Evolutionary conservation across 2,797 vertebrate genomes (phyloP), one percentile per base, ranked within the genome.

Genomic region (Catostomus latipinnis): DNA sequence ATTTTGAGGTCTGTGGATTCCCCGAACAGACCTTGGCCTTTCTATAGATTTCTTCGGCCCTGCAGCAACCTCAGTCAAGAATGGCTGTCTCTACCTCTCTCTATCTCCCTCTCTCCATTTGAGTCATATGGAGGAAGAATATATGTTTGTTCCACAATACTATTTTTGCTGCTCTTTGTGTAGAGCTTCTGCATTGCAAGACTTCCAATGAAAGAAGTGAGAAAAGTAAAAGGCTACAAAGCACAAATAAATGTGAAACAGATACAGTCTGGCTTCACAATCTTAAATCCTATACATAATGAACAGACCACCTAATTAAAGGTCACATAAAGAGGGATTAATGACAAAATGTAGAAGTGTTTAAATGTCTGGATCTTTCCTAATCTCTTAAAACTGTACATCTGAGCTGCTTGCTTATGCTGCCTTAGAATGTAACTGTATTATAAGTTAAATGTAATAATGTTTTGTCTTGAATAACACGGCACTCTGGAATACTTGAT

Each of bases 1-100:
- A 72, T 88, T 86, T 83, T 68, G 72, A 82, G 78, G n/a, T 78
- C 71, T 76, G 65, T 86, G 84, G 80, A 85, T 85, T 82, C 83
- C 80, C 74, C 72, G 68, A 43, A 82, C 69, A 80, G 63, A 58
- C 50, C 46, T 43, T 13, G 73, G 69, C 61, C 73, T 62, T 72
- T 74, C 57, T 81, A 60, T 68, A 73, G 57, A 70, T 63, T 80
- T 77, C 75, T 80, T 9, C 74, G 62, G 65, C 71, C 78, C 18
- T 71, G 77, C 50, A 52, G 8, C n/a, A 71, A 77, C 65, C 73
- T 76, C 45, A 8, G 45, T 56, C 13, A 62, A 79, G 34, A 8
- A 52, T 45, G 63, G 53, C 18, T 34, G 13, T 62, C 8, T 43
- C 56, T 60, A 22, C 58, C 57, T 67, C 9, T 13, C 50, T 71